phyloP scores from a whole-genome alignment of 2,113 vertebrate genomes.

The Zingel zingel region DNA sequence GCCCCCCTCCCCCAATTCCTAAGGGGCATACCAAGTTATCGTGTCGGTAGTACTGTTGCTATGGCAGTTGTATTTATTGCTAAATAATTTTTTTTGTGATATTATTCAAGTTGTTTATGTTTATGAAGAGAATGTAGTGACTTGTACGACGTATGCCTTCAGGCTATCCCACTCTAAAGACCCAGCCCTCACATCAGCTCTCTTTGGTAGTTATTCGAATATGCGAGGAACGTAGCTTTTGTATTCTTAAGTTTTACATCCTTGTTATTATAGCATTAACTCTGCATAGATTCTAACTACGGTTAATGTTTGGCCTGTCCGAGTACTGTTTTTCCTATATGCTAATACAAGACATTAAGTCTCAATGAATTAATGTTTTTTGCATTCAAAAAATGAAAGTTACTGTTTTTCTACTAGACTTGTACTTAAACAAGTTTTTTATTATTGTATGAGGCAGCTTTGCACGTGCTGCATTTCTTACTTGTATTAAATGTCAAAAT shows the following conservation, averaged over 20 bases:
- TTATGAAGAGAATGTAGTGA: conserved; percentile 1
- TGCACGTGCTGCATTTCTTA: conserved; percentile 53
- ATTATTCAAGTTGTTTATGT: not conserved
- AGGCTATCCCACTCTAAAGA: conserved; percentile 10
- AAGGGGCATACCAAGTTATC: not conserved
- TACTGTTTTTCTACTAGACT: conserved; percentile 1
- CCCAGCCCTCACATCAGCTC: not conserved
- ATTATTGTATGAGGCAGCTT: conserved; percentile 41
- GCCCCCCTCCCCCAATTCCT: not conserved
- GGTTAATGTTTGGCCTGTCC: not conserved
- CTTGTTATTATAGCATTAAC: conserved; percentile 20
- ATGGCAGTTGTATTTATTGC: conserved; percentile 9
- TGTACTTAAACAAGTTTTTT: conserved; percentile 12
- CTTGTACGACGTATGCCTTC: not conserved
- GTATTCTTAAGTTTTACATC: conserved; percentile 21
- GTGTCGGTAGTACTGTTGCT: conserved; percentile 13
- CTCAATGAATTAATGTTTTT: conserved; percentile 14
- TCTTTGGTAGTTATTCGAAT: conserved; percentile 9
- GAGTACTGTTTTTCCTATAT: not conserved
- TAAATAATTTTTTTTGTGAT: not conserved
- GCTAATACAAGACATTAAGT: conserved; percentile 7
- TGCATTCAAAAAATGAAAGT: conserved; percentile 15
- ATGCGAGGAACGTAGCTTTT: not conserved
- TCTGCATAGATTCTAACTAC: not conserved
- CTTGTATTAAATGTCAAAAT: conserved; percentile 59